These are phyloP conservation scores for Calliphora vomitoria DNA, from an alignment of 2,888 invertebrate genomes.

Conservation along the genomic window DNA sequence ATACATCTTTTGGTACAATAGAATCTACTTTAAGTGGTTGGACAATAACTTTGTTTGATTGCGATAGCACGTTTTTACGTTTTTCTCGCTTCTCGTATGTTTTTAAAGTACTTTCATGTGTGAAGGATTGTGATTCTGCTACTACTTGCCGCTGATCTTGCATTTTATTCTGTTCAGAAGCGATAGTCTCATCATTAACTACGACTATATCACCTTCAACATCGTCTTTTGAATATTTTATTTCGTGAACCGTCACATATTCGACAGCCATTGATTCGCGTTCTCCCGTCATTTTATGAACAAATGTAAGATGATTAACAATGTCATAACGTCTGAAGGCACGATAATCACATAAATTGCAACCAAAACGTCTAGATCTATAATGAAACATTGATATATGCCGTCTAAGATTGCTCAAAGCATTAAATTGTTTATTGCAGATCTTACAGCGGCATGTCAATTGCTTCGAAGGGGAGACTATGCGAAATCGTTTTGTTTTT, in stretches of 20 bases:
- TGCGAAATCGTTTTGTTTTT: conserved; percentile 66
- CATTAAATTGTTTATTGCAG: conserved; percentile 83
- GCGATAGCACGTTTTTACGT: conserved; percentile 43
- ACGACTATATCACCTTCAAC: conserved; percentile 83
- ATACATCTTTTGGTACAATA: conserved; percentile 24
- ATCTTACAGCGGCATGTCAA: conserved; percentile 83
- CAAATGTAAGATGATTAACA: conserved; percentile 87
- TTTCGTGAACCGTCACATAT: conserved; percentile 81
- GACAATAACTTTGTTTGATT: neutral
- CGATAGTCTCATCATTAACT: conserved; percentile 76
- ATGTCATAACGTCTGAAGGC: conserved; percentile 88
- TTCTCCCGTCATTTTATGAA: conserved; percentile 87
- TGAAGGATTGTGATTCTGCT: neutral
- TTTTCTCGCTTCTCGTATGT: conserved; percentile 52
- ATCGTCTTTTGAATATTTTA: conserved; percentile 82
- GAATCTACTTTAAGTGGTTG: neutral
- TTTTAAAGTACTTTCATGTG: conserved; percentile 6
- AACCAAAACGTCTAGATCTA: conserved; percentile 88
- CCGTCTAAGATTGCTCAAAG: conserved; percentile 83
- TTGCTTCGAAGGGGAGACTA: conserved; percentile 75
- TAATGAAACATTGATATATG: conserved; percentile 85
- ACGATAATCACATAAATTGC: conserved; percentile 90
- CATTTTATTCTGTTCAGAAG: conserved; percentile 9
- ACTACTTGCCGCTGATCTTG: neutral
- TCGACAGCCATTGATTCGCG: conserved; percentile 84